These are phyloP conservation scores for Atopsyche davidsoni DNA, from an alignment of 1,140 invertebrate genomes.

Conservation along the genomic window DNA sequence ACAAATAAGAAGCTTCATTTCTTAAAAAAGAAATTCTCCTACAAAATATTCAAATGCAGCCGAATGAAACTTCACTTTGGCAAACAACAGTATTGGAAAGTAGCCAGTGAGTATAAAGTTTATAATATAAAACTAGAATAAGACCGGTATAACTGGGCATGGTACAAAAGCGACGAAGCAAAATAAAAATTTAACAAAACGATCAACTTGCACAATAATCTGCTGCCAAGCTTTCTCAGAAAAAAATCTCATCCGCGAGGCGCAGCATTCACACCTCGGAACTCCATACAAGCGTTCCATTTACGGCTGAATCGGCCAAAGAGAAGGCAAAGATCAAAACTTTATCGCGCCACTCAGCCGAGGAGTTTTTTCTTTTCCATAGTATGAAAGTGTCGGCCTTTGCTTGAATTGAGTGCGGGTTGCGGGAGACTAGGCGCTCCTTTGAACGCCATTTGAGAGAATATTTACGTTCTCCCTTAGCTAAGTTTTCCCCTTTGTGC, in stretches of 20 bases:
- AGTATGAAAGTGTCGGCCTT: conserved; percentile 24
- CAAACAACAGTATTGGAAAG: too few species aligned
- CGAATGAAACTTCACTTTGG: too few species aligned
- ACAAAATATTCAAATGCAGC: too few species aligned
- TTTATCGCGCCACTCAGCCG: conserved; percentile 14
- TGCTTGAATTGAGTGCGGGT: conserved; percentile 21
- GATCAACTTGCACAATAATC: too few species aligned
- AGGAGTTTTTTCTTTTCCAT: conserved; percentile 17
- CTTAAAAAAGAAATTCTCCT: neutral
- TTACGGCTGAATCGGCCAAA: conserved; percentile 1
- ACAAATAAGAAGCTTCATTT: neutral
- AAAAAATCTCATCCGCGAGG: too few species aligned
- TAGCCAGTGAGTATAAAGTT: too few species aligned
- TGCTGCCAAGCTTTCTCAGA: too few species aligned
- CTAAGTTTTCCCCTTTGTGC: conserved; percentile 17
- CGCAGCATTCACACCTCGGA: conserved; percentile 9
- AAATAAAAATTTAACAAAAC: too few species aligned
- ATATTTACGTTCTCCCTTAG: conserved; percentile 18
- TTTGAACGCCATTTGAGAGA: conserved; percentile 16
- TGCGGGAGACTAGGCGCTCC: too few species aligned
- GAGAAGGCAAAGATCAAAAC: conserved; percentile 24
- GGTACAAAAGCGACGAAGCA: too few species aligned
- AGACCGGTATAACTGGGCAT: too few species aligned
- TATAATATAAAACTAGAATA: too few species aligned
- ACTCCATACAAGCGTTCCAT: conserved; percentile 7